Percentiles rank a stretch among this genome's conserved stretches.
Conservation (phyloP, 2,888 invertebrate genomes). For the Stegophylla sp. region DNA sequence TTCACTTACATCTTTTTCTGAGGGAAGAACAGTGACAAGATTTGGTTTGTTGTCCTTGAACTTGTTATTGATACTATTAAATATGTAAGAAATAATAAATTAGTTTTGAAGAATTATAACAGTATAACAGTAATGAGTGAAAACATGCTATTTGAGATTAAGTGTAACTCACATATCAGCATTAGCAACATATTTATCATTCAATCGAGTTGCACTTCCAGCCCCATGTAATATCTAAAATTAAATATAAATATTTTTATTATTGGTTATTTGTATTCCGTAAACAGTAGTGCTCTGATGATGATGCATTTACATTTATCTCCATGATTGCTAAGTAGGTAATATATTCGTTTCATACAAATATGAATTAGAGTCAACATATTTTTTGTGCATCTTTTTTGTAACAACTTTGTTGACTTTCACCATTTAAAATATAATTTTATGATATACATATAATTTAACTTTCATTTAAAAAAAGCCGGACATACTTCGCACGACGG, state of each 20-base stretch:
- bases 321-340: no score
- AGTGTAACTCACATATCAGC: conserved; percentile 45
- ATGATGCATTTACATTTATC: no score
- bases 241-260: not conserved
- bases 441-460: no score
- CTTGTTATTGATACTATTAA: conserved; percentile 47
- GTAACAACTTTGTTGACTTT: no score
- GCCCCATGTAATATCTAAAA: conserved; percentile 48
- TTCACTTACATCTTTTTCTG: conserved; percentile 42
- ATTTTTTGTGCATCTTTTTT: no score
- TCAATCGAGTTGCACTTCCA: conserved; percentile 50
- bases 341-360: no score
- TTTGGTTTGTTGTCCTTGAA: conserved; percentile 50
- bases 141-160: not conserved
- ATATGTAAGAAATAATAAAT: not conserved
- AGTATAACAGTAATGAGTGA: not conserved
- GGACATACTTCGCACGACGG: no score
- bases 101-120: not conserved
- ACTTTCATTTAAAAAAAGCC: no score
- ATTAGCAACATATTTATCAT: conserved; percentile 53
- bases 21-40: conserved; percentile 57
- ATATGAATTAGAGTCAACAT: no score
- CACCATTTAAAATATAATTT: no score
- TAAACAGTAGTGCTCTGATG: no score
- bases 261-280: not conserved